Percentiles rank a stretch among this genome's conserved stretches.
phyloP scores from a whole-genome alignment of 1,140 invertebrate genomes.

The Papilio helenus region DNA sequence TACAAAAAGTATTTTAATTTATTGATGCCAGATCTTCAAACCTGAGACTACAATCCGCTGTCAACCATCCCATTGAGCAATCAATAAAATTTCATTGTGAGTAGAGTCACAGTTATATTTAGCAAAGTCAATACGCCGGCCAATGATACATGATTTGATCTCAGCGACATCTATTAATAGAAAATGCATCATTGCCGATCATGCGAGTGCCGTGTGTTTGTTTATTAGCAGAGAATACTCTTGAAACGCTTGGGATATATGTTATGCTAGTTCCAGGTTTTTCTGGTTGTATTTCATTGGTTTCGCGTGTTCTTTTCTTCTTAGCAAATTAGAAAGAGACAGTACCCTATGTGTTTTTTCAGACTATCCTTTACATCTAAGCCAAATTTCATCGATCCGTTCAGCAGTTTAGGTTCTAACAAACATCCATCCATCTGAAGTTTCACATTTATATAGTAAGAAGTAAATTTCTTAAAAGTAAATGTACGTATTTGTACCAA shows the following conservation, averaged over 20 bases:
- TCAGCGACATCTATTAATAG: conserved; percentile 32
- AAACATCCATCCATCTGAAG: no score
- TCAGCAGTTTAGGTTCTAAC: no score
- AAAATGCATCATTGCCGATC: conserved; percentile 37
- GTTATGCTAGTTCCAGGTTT: no score
- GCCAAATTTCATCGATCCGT: no score
- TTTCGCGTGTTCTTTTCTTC: neutral
- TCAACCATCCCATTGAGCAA: neutral
- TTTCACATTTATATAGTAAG: no score
- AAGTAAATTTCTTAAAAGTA: no score
- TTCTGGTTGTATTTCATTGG: no score
- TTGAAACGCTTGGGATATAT: neutral
- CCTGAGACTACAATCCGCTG: neutral
- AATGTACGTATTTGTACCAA: neutral
- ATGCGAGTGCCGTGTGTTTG: conserved; percentile 26
- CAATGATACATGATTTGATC: conserved; percentile 34
- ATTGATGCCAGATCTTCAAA: neutral
- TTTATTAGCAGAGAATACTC: conserved; percentile 16
- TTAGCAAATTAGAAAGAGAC: no score
- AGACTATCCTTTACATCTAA: no score
- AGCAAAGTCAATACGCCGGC: conserved; percentile 27
- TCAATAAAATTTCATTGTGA: conserved; percentile 9
- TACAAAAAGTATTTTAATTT: no score
- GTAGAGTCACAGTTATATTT: conserved; percentile 22
- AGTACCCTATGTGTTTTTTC: no score